Evolutionary conservation across 2,797 vertebrate species (phyloP).

Genomic region (Numenius phaeopus): DNA sequence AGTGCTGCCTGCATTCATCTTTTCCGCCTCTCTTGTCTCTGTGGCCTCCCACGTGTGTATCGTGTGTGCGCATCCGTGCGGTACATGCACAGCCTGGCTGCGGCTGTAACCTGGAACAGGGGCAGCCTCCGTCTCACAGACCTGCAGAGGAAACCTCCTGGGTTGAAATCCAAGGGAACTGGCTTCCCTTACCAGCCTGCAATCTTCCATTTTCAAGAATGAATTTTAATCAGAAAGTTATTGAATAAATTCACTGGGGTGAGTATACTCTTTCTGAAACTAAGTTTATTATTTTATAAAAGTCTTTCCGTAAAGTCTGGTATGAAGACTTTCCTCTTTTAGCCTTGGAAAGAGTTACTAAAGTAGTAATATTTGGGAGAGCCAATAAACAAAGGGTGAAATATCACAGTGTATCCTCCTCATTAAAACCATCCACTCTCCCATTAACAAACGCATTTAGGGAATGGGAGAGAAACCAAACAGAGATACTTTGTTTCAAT

Average conservation of each 20-base stretch:
- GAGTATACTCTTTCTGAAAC: neutral
- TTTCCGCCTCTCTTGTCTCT: neutral
- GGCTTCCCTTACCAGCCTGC: neutral
- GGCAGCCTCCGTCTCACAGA: neutral
- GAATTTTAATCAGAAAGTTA: neutral
- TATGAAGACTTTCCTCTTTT: neutral
- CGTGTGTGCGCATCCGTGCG: rapidly evolving
- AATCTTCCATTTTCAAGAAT: neutral
- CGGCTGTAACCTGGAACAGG: neutral
- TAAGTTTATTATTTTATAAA: neutral
- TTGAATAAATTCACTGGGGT: neutral
- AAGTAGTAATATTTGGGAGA: neutral
- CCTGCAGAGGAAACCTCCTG: neutral
- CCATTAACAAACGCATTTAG: neutral
- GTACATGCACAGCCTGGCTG: rapidly evolving
- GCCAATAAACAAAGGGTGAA: neutral
- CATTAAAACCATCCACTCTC: neutral
- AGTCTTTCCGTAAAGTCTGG: neutral
- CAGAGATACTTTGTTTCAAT: neutral
- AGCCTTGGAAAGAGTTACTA: neutral
- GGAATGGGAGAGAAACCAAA: neutral
- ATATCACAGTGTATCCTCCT: neutral
- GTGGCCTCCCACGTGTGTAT: neutral
- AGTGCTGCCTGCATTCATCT: neutral
- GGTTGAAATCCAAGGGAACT: neutral